A percentile compares a stretch with the other conserved stretches of the same genome.
Conservation (phyloP, 2,113 vertebrate species). For the Calypte anna region DNA sequence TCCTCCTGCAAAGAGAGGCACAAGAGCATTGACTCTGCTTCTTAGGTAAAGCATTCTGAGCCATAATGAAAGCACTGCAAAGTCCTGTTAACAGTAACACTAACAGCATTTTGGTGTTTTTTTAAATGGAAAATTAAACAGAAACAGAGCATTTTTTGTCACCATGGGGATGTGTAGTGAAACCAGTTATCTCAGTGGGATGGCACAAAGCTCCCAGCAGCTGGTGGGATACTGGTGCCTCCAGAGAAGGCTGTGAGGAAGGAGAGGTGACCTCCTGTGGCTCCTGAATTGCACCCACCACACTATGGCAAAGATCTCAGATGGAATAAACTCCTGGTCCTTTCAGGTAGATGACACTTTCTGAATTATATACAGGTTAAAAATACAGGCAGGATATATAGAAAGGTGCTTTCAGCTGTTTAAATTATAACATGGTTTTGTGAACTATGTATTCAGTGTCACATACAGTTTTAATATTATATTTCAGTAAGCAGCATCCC, state of each 20-base stretch:
- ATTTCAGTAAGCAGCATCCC: background rate
- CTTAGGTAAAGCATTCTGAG: background rate
- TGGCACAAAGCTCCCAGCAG: accelerated
- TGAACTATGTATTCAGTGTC: background rate
- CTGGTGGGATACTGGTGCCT: accelerated
- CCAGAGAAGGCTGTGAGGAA: background rate
- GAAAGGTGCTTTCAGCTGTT: background rate
- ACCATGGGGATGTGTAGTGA: accelerated
- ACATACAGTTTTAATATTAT: background rate
- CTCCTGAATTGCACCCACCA: background rate
- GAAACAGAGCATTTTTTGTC: background rate
- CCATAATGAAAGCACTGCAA: background rate
- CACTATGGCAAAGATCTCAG: background rate
- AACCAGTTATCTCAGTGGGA: accelerated
- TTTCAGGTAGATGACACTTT: background rate
- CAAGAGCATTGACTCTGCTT: background rate
- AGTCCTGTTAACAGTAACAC: background rate
- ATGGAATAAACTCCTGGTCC: background rate
- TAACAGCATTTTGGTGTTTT: background rate
- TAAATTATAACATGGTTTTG: background rate
- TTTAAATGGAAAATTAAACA: background rate
- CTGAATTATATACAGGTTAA: background rate
- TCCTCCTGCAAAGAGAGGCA: background rate
- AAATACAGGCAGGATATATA: background rate
- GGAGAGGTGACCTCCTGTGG: background rate